phyloP scores from a whole-genome alignment of 2,888 invertebrate species.

The Latheticus oryzae region DNA sequence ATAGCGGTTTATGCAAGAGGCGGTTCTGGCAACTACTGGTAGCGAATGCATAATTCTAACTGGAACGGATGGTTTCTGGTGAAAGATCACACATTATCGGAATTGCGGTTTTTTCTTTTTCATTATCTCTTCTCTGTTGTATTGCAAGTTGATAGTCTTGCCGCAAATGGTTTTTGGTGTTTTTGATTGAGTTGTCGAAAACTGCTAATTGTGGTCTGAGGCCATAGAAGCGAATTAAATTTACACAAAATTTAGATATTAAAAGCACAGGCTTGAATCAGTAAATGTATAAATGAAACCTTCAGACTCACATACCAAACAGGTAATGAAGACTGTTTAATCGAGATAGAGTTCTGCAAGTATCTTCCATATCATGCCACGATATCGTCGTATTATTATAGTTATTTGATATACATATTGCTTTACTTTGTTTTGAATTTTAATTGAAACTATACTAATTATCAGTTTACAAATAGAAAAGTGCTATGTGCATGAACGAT shows the following conservation, averaged over 20 bases:
- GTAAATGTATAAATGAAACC: conserved; percentile 33
- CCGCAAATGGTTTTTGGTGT: conserved; percentile 26
- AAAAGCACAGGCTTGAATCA: no score
- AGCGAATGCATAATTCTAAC: conserved; percentile 29
- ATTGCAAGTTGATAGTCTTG: conserved; percentile 8
- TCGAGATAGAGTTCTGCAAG: no score
- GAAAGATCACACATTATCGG: conserved; percentile 8
- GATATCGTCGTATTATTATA: no score
- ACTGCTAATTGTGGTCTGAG: conserved; percentile 27
- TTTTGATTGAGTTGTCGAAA: conserved; percentile 30
- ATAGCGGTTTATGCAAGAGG: conserved; percentile 38
- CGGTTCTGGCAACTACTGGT: conserved; percentile 33
- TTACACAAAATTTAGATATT: conserved; percentile 21
- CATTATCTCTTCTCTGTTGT: conserved; percentile 7
- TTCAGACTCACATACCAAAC: conserved; percentile 26
- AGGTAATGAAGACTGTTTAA: no score
- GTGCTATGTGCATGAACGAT: not conserved
- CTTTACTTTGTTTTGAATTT: no score
- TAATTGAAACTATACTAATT: no score
- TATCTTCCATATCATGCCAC: no score
- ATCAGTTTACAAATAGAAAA: no score
- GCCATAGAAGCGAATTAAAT: conserved; percentile 17
- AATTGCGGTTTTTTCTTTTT: conserved; percentile 8
- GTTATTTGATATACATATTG: no score
- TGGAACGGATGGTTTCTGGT: conserved; percentile 3